Percentiles rank a stretch among this genome's conserved stretches.
These are phyloP conservation scores for Xanthia togata DNA, from an alignment of 2,888 invertebrate species.

Conservation along the genomic window DNA sequence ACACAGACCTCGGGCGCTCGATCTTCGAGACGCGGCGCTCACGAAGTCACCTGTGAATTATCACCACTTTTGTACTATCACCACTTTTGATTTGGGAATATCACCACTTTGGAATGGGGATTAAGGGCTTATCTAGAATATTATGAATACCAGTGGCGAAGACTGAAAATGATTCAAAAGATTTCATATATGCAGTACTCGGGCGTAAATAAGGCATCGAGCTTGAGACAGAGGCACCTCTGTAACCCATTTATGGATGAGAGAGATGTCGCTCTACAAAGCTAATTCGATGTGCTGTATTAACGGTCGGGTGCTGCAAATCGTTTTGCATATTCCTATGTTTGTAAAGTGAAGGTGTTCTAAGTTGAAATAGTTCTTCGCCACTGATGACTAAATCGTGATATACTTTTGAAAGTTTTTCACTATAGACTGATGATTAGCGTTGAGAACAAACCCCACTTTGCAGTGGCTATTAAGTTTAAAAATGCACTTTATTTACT, in stretches of 20 bases:
- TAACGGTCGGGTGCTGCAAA: not conserved
- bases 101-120: slow-evolving; percentile 34
- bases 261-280: not conserved
- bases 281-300: not conserved
- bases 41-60: slow-evolving; percentile 90
- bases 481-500: not conserved
- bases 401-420: slow-evolving; percentile 5
- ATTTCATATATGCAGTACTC: too few relatives aligned
- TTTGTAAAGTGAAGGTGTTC: not conserved
- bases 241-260: not conserved
- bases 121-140: slow-evolving; percentile 4
- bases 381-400: not conserved
- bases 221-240: not conserved
- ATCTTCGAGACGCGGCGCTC: slow-evolving; percentile 86
- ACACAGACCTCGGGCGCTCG: slow-evolving; percentile 87
- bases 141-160: slow-evolving; percentile 7
- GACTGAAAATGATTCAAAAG: not conserved
- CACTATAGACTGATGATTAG: not conserved
- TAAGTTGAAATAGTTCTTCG: not conserved
- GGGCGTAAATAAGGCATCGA: not conserved
- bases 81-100: slow-evolving; percentile 73
- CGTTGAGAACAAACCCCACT: slow-evolving; percentile 22
- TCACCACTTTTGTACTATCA: slow-evolving; percentile 79
- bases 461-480: slow-evolving; percentile 25
- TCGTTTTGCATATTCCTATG: not conserved